Evolutionary conservation across 2,113 vertebrate genomes (phyloP), one percentile per base, ranked within the genome.

Genomic region (Osmerus eperlanus): DNA sequence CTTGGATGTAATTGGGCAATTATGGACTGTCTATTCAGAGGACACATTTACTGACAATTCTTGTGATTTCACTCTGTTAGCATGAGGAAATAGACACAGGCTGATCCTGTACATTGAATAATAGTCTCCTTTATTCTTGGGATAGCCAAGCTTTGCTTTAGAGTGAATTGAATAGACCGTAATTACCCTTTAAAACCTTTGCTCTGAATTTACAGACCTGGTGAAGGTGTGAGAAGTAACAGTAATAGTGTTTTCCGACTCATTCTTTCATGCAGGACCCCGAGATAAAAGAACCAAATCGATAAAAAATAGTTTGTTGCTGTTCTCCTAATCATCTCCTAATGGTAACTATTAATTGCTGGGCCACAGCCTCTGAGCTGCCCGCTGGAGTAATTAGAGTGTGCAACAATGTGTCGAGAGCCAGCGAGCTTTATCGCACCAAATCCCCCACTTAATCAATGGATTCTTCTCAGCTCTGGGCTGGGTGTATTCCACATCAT

Each of bases 111-210:
- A 47, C 41, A 47, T 11, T 9, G 41, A 47, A 47, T 47, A 47
- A 47, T 47, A 47, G 41, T 47, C 41, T 47, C 9, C 41, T 47
- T 47, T 47, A 47, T 47, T 12, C 41, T 47, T 47, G 7, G 2
- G 41, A 47, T 47, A 9, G 41, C 41, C 41, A 47, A 47, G 41
- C 7, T 36, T 36, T 36, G 5, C 32, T 36, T 36, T 36, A 4
- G 7, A 9, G 41, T 11, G 41, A 47, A 47, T 47, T 47, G 41
- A 47, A 47, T 12, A 47, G 41, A 47, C 9, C 5, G 9, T 47
- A 11, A 47, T 47, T 47, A 47, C 41, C 71, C 59, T 71, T 23
- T 25, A 70, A 78, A 58, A 71, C 70, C 75, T 7, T 70, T 73
- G 25, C 36, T 16, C 9, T 7, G n/a, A 16, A 29, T 8, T 19